These are phyloP conservation scores for Thermophis baileyi DNA, from an alignment of 2,113 vertebrate species.

Conservation along the genomic window DNA sequence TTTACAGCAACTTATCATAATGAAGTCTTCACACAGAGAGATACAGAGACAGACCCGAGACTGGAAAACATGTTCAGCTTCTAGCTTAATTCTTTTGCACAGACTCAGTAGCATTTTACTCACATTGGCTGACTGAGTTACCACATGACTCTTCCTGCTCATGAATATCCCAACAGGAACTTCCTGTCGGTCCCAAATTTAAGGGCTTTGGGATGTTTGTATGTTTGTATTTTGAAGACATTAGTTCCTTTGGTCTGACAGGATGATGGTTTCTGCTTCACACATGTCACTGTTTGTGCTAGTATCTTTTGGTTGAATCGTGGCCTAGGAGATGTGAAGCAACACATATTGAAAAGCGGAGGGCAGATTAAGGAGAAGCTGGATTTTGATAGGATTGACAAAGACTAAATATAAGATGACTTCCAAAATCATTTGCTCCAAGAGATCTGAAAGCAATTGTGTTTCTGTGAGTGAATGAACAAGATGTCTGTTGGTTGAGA, in stretches of 20 bases:
- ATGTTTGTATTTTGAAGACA: background rate
- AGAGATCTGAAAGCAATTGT: background rate
- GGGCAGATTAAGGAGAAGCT: background rate
- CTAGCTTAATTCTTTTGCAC: too few relatives aligned
- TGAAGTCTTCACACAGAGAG: too few relatives aligned
- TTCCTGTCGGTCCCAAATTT: conserved; percentile 1
- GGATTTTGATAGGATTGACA: background rate
- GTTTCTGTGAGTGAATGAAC: background rate
- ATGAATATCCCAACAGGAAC: too few relatives aligned
- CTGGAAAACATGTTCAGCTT: too few relatives aligned
- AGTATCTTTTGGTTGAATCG: background rate
- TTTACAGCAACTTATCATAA: too few relatives aligned
- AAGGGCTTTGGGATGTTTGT: background rate
- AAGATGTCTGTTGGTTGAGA: conserved; percentile 5
- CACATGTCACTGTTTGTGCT: background rate
- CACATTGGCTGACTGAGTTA: too few relatives aligned
- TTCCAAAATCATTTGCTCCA: background rate
- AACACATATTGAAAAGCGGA: background rate
- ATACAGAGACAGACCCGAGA: too few relatives aligned
- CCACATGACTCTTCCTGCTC: too few relatives aligned
- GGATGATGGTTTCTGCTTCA: background rate
- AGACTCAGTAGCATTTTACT: too few relatives aligned
- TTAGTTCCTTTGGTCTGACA: conserved; percentile 6
- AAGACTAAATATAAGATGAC: background rate
- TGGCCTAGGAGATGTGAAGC: conserved; percentile 3